Base-by-base conservation (phyloP, 1,140 invertebrate species). In the Papilio machaon region DNA sequence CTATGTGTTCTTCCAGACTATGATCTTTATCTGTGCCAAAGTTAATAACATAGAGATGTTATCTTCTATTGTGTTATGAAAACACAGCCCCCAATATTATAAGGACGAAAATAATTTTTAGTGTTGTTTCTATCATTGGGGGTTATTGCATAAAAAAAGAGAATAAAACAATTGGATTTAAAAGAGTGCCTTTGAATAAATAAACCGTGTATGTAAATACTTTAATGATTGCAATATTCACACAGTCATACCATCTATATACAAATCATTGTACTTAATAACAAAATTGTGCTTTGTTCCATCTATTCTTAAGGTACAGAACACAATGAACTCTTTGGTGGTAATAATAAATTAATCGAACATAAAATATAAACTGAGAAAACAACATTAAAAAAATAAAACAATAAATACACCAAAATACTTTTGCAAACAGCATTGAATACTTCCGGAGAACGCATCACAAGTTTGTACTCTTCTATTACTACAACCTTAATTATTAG, bases 201-300 rank as follows among this genome's bases (percentile, higher is more conserved):
- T 73, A 64, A 54, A 43, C 58, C 11, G 52, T 85, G 81, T 94
- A 93, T 86, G 89, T 94, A 94, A 94, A 94, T 94, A 94, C 86
- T 94, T 92, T 92, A 94, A 92, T 92, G 89, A 93, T 92, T 91
- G 92, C 89, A 92, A 91, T 94, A 93, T 93, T 91, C 92, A 94
- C 92, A 93, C 92, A 91, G 84, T 92, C 92, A 94, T 93, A 91
- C 91, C 82, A 88, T 83, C 84, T 94, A 92, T 92, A 91, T 94
- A 94, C 92, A 93, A 70, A 87, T 89, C 87, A 90, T 90, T 89
- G 86, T 88, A 90, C 88, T 91, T 92, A 92, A 91, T 88, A 94
- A 93, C 90, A 90, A 91, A 94, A 91, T 94, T 94, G 93, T 94
- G 93, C 93, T 90, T 92, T 89, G 85, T 83, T 87, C 84, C 87